Evolutionary conservation across 2,113 vertebrate genomes (phyloP).

Genomic region (Donacobius atricapilla): DNA sequence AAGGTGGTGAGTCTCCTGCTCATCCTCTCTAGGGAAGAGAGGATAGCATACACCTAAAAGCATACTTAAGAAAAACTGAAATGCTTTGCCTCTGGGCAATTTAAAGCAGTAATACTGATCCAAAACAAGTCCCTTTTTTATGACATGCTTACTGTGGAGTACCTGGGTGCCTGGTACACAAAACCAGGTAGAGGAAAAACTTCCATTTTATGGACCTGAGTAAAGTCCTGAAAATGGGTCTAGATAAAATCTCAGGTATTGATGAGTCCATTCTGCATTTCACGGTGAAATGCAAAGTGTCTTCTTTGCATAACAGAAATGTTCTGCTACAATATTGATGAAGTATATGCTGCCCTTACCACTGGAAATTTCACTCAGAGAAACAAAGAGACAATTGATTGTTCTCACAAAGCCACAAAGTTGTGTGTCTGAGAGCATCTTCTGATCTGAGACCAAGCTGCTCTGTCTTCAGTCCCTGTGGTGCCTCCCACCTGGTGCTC

Average conservation of each 20-base stretch:
- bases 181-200: not conserved
- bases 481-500: not conserved
- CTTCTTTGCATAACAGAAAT: not conserved
- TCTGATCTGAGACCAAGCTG: not conserved
- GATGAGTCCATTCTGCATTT: not conserved
- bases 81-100: not conserved
- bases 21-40: not conserved
- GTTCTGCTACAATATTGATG: not conserved
- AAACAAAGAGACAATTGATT: not conserved
- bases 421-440: not conserved
- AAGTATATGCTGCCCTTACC: not conserved
- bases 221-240: not conserved
- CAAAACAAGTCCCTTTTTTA: not conserved
- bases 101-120: not conserved
- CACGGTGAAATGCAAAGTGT: rapidly evolving
- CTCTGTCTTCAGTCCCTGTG: not conserved
- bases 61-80: not conserved
- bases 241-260: not conserved
- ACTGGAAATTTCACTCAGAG: not conserved
- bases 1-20: not conserved
- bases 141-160: rapidly evolving
- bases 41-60: not conserved
- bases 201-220: not conserved
- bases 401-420: not conserved
- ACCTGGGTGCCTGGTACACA: not conserved